Base-by-base conservation (phyloP, 2,113 vertebrate species). In the Gnathonemus longibarbis region DNA sequence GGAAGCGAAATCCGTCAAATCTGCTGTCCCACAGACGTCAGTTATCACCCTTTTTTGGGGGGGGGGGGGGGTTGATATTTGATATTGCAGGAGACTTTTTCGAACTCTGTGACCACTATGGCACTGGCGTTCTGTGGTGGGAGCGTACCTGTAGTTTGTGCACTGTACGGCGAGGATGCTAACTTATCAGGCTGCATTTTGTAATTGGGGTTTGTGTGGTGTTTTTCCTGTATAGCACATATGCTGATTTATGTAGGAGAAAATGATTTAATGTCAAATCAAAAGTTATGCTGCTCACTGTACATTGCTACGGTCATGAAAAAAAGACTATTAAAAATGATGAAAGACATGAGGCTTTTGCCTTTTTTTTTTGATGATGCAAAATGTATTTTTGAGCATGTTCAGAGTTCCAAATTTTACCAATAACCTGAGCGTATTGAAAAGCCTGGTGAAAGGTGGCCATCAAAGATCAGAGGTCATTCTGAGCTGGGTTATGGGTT, bases 241-340 rank as follows among this genome's bases (percentile, higher is more conserved):
- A 42, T 80, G 35, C 35, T 80, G 31, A 80, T 42, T 80, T 80
- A 80, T 19, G 74, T 80, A 80, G 62, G 62, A 66, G 70, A 42
- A 42, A 80, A 42, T 80, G 42, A 80, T 80, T 80, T 80, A 80
- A 80, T 80, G 35, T 80, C 74, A 80, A 80, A 80, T 80, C 74
- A 42, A 42, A 0, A 42, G 15, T 80, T 42, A 80, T 42, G 74
- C 74, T 80, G 74, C 74, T 80, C 35, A 80, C 74, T 80, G 74
- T 80, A 80, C 74, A 80, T 39, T 35, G 74, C 74, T 42, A 80
- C 31, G 74, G 74, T 80, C 74, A 80, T 80, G 74, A 42, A 80
- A 42, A 42, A 80, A 42, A 80, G 31, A 6, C 13, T 39, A 42
- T 19, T 31, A 39, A 80, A 17, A 42, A 19, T 42, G 1, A 39